Base-by-base conservation (phyloP, 1,140 invertebrate species). In the Hylyphantes graminicola region DNA sequence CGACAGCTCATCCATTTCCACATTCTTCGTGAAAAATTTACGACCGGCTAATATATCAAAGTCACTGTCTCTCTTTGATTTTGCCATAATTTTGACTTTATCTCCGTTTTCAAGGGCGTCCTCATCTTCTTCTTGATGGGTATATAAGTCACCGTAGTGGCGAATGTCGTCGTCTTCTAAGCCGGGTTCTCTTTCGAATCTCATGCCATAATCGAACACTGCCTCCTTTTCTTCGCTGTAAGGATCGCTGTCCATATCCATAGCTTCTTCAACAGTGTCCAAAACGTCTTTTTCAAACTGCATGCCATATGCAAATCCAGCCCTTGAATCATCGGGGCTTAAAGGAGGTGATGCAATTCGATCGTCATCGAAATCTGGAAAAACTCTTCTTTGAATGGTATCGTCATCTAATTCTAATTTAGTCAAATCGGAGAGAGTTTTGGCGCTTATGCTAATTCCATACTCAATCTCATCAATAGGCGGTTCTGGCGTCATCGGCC, bases 31-130 rank as follows among this genome's bases (percentile, higher is more conserved):
- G 68, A 95, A 94, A 89, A 94, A 95, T 87, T 94, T 93, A 86
- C 94, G 92, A 4, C 94, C 93, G 0, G 94, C 94, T 9, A 95
- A 89, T 64, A 94, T 92, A 89, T 96, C 95, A 88, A 95, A 96
- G 86, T 96, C 95, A 0, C 95, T 95, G 2, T 95, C 94, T 86
- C 94, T 95, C 61, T 92, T 92, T 10, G 94, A 93, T 87, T 68
- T 65, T 13, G 21, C 11, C 83, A 55, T 9, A 21, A 35, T 12
- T 53, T 84, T 80, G 0, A 64, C 92, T 87, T 94, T 95, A 75
- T 65, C 94, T 92, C 86, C 93, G 92, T 90, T 94, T 68, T 87
- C 85, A 17, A 85, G 57, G 93, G 94, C 93, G 10, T 94, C 93
- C 89, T 96, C 94, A 86, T 95, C 94, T 88, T 96, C 95, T 70